A percentile compares a stretch with the other conserved stretches of the same genome.
These are phyloP conservation scores for Odontocolon sp. DNA, from an alignment of 2,888 invertebrate genomes.

Conservation along the genomic window DNA sequence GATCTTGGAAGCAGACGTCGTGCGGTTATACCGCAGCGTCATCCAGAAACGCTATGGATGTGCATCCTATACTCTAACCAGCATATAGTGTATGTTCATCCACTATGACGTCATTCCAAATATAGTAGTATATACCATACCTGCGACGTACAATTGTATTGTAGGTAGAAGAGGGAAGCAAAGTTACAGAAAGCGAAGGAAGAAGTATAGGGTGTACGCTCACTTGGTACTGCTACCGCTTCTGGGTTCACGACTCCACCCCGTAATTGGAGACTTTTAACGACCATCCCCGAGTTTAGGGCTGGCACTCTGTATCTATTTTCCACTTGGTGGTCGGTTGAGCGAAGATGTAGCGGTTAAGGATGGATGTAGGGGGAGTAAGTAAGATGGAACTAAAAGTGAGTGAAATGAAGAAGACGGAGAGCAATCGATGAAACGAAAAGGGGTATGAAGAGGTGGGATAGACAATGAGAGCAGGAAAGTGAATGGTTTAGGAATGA, in stretches of 20 bases:
- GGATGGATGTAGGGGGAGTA: slow-evolving; percentile 15
- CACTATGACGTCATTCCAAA: slow-evolving; percentile 8
- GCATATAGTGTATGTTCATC: not conserved
- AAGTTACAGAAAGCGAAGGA: not conserved
- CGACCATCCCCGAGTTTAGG: slow-evolving; percentile 63
- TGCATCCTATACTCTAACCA: slow-evolving; percentile 3
- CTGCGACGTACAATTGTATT: not conserved
- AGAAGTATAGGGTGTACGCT: not conserved
- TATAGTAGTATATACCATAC: slow-evolving; percentile 17
- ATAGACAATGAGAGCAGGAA: slow-evolving; percentile 9
- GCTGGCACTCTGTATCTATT: slow-evolving; percentile 63
- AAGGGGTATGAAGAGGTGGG: not conserved
- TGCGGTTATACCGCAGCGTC: slow-evolving; percentile 30
- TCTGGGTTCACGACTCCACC: slow-evolving; percentile 60
- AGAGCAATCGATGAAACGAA: not conserved
- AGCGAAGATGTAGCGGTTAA: slow-evolving; percentile 24
- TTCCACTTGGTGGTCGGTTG: slow-evolving; percentile 52
- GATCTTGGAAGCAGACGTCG: slow-evolving; percentile 25
- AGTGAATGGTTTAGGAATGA: not conserved
- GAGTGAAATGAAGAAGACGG: slow-evolving; percentile 15
- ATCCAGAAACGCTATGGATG: slow-evolving; percentile 16
- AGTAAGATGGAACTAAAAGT: slow-evolving; percentile 16
- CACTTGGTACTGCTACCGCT: slow-evolving; percentile 4
- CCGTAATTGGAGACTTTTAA: slow-evolving; percentile 74
- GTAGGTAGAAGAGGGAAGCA: too few relatives aligned